A percentile compares a stretch with the other conserved stretches of the same genome.
Conservation (phyloP, 2,113 vertebrate genomes). For the Nibea coibor region DNA sequence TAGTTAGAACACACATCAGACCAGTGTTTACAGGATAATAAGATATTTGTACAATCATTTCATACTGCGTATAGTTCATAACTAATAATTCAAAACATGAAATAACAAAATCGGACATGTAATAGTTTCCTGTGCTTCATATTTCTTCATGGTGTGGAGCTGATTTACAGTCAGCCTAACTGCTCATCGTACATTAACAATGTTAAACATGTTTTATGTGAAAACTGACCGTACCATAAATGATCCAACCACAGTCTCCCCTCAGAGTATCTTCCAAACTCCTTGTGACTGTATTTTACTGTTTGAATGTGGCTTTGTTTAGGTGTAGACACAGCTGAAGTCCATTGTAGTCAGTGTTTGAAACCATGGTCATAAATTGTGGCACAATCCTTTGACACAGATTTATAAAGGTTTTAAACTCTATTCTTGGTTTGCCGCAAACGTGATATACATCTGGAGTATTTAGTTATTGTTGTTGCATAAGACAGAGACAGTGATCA, state of each 20-base stretch:
- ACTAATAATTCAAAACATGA: neutral
- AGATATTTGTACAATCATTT: neutral
- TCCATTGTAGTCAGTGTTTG: no score
- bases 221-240: neutral
- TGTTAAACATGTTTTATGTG: neutral
- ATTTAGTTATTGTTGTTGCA: no score
- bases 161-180: neutral
- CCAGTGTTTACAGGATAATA: neutral
- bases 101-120: neutral
- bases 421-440: neutral
- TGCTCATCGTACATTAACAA: neutral
- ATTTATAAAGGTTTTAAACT: neutral
- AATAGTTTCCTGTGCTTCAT: neutral
- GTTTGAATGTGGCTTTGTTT: neutral
- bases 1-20: neutral
- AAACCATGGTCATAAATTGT: neutral
- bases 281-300: neutral
- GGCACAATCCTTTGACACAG: neutral
- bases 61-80: neutral
- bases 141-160: neutral
- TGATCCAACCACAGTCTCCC: neutral
- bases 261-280: neutral
- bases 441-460: no score
- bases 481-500: no score
- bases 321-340: no score